Percentiles rank a stretch among this genome's conserved stretches.
Evolutionary conservation across 2,797 vertebrate species (phyloP).

Genomic region (Platalea minor): DNA sequence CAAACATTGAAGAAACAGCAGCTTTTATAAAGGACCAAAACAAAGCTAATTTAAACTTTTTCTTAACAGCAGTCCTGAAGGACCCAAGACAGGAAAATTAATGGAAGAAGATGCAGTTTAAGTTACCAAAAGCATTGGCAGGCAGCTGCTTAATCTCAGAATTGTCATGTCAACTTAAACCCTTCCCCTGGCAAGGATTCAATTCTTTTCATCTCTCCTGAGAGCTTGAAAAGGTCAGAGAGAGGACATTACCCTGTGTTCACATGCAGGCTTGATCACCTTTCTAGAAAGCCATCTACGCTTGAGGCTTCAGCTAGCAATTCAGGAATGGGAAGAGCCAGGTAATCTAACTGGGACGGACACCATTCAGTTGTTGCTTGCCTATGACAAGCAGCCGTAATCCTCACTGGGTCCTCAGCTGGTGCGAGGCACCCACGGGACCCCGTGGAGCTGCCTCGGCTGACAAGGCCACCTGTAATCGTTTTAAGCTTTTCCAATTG

Average conservation of each 20-base stretch:
- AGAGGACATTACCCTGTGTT: conserved; percentile 28
- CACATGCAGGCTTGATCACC: not conserved
- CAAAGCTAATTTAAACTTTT: not conserved
- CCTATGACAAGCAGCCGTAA: fast-evolving
- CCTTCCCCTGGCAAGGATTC: conserved; percentile 25
- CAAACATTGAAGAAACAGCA: not conserved
- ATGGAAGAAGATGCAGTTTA: not conserved
- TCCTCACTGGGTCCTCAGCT: not conserved
- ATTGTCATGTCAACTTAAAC: conserved; percentile 53
- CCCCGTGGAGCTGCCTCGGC: fast-evolving
- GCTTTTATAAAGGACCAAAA: not conserved
- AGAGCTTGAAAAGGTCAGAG: conserved; percentile 54
- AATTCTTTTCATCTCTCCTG: conserved; percentile 51
- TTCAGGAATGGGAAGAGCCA: not conserved
- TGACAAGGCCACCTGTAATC: fast-evolving
- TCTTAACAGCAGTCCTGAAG: not conserved
- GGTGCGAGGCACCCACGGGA: not conserved
- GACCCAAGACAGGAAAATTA: not conserved
- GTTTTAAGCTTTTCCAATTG: not conserved
- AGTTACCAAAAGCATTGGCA: conserved; percentile 14
- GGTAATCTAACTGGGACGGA: fast-evolving
- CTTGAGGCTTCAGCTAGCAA: not conserved
- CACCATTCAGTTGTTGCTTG: not conserved
- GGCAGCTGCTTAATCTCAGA: conserved; percentile 49
- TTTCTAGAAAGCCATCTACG: not conserved